Conservation (phyloP, 2,797 vertebrate genomes). For the Chromobotia macracanthus region DNA sequence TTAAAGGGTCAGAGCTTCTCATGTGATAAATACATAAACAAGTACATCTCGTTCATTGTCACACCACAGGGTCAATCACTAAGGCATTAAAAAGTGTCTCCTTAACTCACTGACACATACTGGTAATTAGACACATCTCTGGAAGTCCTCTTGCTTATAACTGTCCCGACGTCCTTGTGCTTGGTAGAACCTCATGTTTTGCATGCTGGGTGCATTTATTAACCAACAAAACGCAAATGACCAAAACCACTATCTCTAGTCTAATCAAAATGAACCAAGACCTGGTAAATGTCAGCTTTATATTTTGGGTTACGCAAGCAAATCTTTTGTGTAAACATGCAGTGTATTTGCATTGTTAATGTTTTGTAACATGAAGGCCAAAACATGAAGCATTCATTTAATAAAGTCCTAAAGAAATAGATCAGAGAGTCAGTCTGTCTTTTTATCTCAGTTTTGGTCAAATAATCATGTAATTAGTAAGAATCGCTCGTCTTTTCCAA, state of each 20-base stretch:
- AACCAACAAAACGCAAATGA: conserved; percentile 43
- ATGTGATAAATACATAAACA: conserved; percentile 39
- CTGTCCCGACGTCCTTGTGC: neutral
- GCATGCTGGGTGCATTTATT: conserved; percentile 4
- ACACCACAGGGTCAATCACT: conserved; percentile 13
- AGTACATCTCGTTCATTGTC: conserved; percentile 32
- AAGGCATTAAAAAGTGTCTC: conserved; percentile 9
- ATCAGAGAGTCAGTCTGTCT: neutral
- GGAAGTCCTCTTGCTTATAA: conserved; percentile 3
- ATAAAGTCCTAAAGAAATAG: neutral
- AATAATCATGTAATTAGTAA: no score
- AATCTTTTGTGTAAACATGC: conserved; percentile 22
- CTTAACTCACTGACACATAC: neutral
- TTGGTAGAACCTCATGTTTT: conserved; percentile 6
- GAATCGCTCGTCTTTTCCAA: no score
- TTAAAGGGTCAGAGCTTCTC: conserved; percentile 34
- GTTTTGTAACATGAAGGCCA: neutral
- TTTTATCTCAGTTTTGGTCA: neutral
- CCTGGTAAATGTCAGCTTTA: conserved; percentile 14
- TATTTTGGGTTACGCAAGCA: conserved; percentile 30
- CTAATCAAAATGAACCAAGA: conserved; percentile 19
- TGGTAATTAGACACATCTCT: conserved; percentile 14
- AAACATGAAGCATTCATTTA: neutral
- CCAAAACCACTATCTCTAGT: neutral
- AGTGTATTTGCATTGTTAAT: neutral